Base-by-base conservation (phyloP, 1,140 invertebrate species). In the Solenopsis fugax region DNA sequence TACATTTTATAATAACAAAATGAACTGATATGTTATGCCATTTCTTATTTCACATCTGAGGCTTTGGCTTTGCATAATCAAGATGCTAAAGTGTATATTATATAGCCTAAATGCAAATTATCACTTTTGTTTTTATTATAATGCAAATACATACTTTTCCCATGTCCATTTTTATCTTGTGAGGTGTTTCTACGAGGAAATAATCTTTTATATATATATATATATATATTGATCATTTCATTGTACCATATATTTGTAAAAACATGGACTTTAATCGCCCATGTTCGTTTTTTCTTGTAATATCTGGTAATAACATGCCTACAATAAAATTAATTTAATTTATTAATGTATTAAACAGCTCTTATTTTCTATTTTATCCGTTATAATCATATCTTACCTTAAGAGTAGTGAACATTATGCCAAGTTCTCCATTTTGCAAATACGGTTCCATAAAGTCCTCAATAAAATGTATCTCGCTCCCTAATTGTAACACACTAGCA, bases 381-480 rank as follows among this genome's bases (percentile, higher is more conserved):
- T 34, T 81, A 45, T 7, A 54, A 48, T 37, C 6, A 80, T 73
- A 82, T 89, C 90, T 93, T 87, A 97, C 97, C 96, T 97, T 97
- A 18, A 98, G 95, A 4, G 97, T 98, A 10, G 97, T 98, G 91
- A 98, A 98, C 97, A 98, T 98, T 87, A 98, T 96, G 18, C 97
- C 98, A 71, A 98, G 95, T 94, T 98, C 97, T 34, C 98, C 98
- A 92, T 97, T 96, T 93, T 97, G 96, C 89, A 97, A 95, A 91
- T 96, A 96, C 12, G 96, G 96, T 92, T 98, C 97, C 95, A 98
- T 97, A 88, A 98, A 97, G 93, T 98, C 97, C 88, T 98, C 97
- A 24, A 98, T 97, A 91, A 98, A 97, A 93, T 98, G 97, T 90
- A 98, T 97, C 95, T 98, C 98, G 18, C 98, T 98, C 4, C 98